phyloP scores from a whole-genome alignment of 2,797 vertebrate species.

The Gymnopithys bicolor region DNA sequence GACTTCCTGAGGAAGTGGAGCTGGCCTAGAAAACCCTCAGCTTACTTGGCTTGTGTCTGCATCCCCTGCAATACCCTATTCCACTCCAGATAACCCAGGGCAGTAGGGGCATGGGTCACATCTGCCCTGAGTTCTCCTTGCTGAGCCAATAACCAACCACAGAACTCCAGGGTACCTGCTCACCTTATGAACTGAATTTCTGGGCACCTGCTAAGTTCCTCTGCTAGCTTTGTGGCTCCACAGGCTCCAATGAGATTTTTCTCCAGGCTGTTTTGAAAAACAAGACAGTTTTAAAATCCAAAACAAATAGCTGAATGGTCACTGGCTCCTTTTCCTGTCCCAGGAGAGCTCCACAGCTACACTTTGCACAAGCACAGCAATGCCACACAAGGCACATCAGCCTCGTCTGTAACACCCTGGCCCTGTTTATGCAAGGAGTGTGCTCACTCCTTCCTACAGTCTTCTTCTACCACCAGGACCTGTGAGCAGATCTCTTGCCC shows the following conservation, averaged over 20 bases:
- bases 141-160: neutral
- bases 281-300: neutral
- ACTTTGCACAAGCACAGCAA: neutral
- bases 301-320: neutral
- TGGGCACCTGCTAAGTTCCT: constrained; percentile 74
- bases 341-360: neutral
- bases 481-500: neutral
- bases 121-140: neutral
- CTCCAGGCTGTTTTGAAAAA: constrained; percentile 82
- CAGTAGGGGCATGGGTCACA: neutral
- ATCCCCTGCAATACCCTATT: neutral
- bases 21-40: neutral
- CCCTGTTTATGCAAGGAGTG: neutral
- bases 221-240: constrained; percentile 79
- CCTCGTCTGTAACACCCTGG: neutral
- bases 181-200: constrained; percentile 85
- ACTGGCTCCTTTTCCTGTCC: neutral
- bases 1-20: neutral
- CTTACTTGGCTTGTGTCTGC: neutral
- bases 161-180: neutral
- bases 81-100: neutral
- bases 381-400: neutral
- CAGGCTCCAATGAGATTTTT: constrained; percentile 80
- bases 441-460: neutral
- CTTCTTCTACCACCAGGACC: neutral